Evolutionary conservation across 2,888 invertebrate species (phyloP).

Genomic region (Abscondita cerata): DNA sequence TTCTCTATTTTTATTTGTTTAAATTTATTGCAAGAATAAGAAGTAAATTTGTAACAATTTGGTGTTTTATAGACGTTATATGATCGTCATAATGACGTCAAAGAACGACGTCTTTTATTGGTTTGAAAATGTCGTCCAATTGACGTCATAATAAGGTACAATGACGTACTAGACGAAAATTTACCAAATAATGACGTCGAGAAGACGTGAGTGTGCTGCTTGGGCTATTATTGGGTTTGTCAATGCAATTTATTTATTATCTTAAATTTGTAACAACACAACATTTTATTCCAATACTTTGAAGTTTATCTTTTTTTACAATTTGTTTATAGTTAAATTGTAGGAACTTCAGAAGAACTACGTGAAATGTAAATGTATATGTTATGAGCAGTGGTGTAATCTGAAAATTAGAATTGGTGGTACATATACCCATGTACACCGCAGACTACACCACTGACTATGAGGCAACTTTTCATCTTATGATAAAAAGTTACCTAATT

Average conservation of each 20-base stretch:
- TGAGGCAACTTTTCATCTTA: neutral
- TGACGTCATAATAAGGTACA: too few species aligned
- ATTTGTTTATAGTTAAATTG: neutral
- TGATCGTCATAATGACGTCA: too few species aligned
- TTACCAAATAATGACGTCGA: too few species aligned
- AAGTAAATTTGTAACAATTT: too few species aligned
- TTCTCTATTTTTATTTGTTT: too few species aligned
- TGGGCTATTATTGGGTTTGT: constrained; percentile 6
- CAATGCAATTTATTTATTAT: neutral
- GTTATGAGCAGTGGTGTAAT: constrained; percentile 1
- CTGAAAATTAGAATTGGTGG: neutral
- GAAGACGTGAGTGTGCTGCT: too few species aligned
- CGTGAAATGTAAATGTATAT: neutral
- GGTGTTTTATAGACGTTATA: too few species aligned
- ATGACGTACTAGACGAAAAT: too few species aligned
- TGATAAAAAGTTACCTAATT: constrained; percentile 4
- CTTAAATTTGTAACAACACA: neutral
- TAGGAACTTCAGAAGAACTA: neutral
- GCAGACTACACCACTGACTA: neutral
- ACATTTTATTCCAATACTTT: constrained; percentile 1
- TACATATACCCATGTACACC: neutral
- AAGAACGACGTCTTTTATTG: too few species aligned
- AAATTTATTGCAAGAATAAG: too few species aligned
- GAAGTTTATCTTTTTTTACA: constrained; percentile 1
- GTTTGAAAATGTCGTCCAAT: too few species aligned